Conservation (phyloP, 1,140 invertebrate species). For the Leptoteleia sp. region DNA sequence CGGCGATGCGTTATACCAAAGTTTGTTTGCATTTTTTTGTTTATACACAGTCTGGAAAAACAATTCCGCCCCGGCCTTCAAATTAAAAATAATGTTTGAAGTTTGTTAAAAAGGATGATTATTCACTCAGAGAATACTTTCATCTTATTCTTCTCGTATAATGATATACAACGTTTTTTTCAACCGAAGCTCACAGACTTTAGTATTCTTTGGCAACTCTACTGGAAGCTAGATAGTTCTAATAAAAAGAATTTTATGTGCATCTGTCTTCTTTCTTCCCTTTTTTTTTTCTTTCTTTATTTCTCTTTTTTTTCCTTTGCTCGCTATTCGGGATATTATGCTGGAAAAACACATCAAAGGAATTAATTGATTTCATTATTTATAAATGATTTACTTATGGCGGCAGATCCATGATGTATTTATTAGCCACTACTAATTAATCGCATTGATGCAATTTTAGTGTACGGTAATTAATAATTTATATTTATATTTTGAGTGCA, state of each 20-base stretch:
- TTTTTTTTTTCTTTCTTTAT: no score
- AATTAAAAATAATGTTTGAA: slow-evolving; percentile 54
- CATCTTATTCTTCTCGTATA: slow-evolving; percentile 22
- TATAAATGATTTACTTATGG: no score
- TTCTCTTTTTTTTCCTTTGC: no score
- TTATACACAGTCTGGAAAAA: slow-evolving; percentile 44
- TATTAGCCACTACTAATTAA: no score
- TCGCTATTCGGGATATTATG: no score
- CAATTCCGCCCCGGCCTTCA: slow-evolving; percentile 35
- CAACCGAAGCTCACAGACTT: slow-evolving; percentile 1
- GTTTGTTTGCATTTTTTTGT: slow-evolving; percentile 55
- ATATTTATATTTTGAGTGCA: no score
- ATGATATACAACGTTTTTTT: slow-evolving; percentile 18
- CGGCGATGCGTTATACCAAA: slow-evolving; percentile 33
- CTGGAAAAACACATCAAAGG: no score
- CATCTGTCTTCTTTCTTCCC: no score
- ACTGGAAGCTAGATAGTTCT: slow-evolving; percentile 5
- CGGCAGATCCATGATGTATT: no score
- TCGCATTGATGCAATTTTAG: no score
- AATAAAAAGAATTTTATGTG: background rate
- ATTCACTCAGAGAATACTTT: slow-evolving; percentile 35
- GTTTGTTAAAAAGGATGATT: slow-evolving; percentile 48
- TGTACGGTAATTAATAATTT: no score
- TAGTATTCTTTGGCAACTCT: background rate
- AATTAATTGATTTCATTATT: no score